A percentile compares a stretch with the other conserved stretches of the same genome.
phyloP scores from a whole-genome alignment of 2,888 invertebrate species.

The Apoderus coryli region DNA sequence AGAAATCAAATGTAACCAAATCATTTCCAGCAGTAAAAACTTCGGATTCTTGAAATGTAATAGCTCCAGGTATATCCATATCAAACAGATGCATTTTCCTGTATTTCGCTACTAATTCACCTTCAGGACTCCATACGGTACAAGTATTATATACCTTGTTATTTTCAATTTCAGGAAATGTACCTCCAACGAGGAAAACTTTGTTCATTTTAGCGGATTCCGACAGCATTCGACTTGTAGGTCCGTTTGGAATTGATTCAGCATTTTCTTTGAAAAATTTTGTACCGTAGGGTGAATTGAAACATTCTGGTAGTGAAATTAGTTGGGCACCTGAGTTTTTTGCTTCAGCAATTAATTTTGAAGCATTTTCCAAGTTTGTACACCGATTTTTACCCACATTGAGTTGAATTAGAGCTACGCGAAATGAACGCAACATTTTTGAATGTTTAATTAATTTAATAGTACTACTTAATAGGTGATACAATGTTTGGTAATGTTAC shows the following conservation, averaged over 20 bases:
- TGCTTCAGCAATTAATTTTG: conserved; percentile 55
- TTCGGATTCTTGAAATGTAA: conserved; percentile 88
- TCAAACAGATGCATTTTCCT: conserved; percentile 93
- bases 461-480: no score
- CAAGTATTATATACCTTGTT: conserved; percentile 68
- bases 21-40: conserved; percentile 60
- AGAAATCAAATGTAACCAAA: conserved; percentile 57
- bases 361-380: conserved; percentile 60
- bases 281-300: conserved; percentile 88
- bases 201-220: conserved; percentile 59
- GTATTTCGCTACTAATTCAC: conserved; percentile 63
- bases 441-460: no score
- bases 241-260: conserved; percentile 67
- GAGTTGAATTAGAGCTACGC: conserved; percentile 70
- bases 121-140: conserved; percentile 68
- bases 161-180: conserved; percentile 64
- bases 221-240: conserved; percentile 57
- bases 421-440: conserved; percentile 17
- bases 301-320: conserved; percentile 72
- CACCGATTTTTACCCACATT: conserved; percentile 59
- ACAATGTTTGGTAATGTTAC: no score
- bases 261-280: conserved; percentile 64
- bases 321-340: conserved; percentile 44
- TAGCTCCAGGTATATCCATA: conserved; percentile 84
- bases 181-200: conserved; percentile 77